phyloP scores from a whole-genome alignment of 2,113 vertebrate genomes.

The Petrocephalus microphthalmus region DNA sequence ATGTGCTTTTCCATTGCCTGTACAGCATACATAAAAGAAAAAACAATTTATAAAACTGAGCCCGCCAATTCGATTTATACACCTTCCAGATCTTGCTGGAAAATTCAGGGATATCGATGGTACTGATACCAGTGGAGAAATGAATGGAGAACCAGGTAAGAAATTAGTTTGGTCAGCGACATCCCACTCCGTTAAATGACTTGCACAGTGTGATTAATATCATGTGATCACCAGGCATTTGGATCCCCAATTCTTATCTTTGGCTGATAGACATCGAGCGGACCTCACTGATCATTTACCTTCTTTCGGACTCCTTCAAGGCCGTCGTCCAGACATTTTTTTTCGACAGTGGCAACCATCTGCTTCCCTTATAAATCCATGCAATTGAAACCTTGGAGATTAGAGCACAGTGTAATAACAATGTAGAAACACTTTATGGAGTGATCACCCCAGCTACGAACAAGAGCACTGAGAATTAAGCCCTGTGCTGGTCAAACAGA shows the following conservation, averaged over 20 bases:
- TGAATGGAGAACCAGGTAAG: neutral
- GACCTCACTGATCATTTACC: neutral
- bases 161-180: neutral
- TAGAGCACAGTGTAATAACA: conserved; percentile 11
- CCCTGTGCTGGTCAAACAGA: conserved; percentile 24
- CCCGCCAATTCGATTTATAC: neutral
- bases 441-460: conserved; percentile 34
- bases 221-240: neutral
- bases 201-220: neutral
- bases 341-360: neutral
- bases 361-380: neutral
- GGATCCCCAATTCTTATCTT: neutral
- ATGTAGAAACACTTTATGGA: conserved; percentile 31
- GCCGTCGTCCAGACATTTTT: neutral
- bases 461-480: conserved; percentile 35
- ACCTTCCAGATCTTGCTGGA: neutral
- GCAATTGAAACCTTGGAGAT: neutral
- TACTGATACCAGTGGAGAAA: neutral
- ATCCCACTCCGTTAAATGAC: neutral
- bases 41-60: neutral
- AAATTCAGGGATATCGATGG: neutral
- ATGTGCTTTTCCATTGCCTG: neutral
- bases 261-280: neutral
- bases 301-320: neutral
- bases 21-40: neutral